A percentile compares a stretch with the other conserved stretches of the same genome.
Evolutionary conservation across 2,888 invertebrate genomes (phyloP).

Genomic region (Brachynemurus nebulosus): DNA sequence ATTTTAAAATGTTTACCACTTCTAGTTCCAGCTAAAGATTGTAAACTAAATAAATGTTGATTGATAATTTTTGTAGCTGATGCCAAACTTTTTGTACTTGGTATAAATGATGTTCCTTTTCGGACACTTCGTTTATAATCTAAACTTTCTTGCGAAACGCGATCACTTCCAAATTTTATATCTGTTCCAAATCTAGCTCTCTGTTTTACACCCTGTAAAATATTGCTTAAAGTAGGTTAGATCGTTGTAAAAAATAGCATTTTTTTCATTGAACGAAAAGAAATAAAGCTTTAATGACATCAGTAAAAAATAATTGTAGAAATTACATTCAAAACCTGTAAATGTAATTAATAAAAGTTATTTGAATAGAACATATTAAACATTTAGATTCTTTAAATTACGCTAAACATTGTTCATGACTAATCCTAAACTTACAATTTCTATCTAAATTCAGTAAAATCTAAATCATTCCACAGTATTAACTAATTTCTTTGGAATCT

Average conservation of each 20-base stretch:
- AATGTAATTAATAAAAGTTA: background rate
- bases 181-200: conserved; percentile 38
- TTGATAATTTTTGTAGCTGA: conserved; percentile 59
- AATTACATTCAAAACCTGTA: no score
- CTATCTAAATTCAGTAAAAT: no score
- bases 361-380: no score
- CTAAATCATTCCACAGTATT: no score
- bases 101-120: conserved; percentile 41
- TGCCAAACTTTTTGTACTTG: conserved; percentile 46
- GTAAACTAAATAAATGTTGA: conserved; percentile 56
- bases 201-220: conserved; percentile 26
- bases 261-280: no score
- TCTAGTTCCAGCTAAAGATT: conserved; percentile 36
- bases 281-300: no score
- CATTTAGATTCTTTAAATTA: no score
- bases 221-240: background rate
- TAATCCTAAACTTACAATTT: no score
- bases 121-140: conserved; percentile 28
- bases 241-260: background rate
- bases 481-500: no score
- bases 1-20: conserved; percentile 25
- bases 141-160: conserved; percentile 38
- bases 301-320: no score
- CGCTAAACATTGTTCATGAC: no score
- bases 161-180: conserved; percentile 23